Percentiles rank a stretch among this genome's conserved stretches.
These are phyloP conservation scores for Sphenodon punctatus DNA, from an alignment of 2,797 vertebrate genomes.

Conservation along the genomic window DNA sequence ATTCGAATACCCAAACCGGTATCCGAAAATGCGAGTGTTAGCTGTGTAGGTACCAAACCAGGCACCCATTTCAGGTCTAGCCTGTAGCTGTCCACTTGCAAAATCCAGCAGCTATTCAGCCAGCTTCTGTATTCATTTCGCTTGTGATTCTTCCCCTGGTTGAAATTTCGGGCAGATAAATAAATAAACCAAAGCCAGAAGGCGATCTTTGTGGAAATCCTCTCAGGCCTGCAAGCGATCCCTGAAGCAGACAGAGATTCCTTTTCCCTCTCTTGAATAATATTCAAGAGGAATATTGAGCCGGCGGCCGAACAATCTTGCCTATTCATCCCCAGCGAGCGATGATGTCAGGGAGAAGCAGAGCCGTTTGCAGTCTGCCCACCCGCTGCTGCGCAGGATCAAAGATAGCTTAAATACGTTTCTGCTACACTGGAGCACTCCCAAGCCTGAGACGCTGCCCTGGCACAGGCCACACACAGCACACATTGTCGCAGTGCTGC, in stretches of 20 bases:
- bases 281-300: neutral
- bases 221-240: neutral
- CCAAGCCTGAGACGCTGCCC: neutral
- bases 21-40: too few relatives aligned
- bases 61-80: too few relatives aligned
- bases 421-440: neutral
- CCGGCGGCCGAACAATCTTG: neutral
- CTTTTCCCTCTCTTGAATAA: neutral
- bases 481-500: neutral
- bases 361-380: neutral
- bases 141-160: neutral
- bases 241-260: accelerated
- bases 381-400: neutral
- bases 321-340: neutral
- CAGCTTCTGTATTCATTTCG: neutral
- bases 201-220: neutral
- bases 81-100: neutral
- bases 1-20: too few relatives aligned
- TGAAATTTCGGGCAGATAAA: neutral
- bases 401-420: neutral
- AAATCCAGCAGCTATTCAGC: neutral
- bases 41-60: too few relatives aligned
- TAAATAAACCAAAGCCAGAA: neutral
- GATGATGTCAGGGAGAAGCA: neutral
- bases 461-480: neutral